phyloP scores from a whole-genome alignment of 2,888 invertebrate species.

The Cantharis flavilabris region DNA sequence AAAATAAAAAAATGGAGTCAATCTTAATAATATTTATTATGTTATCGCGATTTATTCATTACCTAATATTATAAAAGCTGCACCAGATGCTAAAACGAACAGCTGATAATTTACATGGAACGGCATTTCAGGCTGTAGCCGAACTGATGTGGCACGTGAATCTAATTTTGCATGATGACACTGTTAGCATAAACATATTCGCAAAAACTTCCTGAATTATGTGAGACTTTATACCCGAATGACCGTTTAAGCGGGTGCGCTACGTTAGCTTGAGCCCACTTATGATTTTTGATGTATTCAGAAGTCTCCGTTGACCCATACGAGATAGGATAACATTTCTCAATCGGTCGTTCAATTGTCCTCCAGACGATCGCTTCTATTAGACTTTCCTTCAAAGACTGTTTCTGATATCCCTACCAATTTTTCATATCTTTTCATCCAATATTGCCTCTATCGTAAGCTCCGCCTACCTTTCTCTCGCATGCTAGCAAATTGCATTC shows the following conservation, averaged over 20 bases:
- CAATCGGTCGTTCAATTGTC: conserved; percentile 30
- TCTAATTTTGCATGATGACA: not conserved
- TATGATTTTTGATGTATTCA: conserved; percentile 41
- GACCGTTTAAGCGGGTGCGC: conserved; percentile 27
- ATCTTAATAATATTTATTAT: not conserved
- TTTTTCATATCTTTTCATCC: conserved; percentile 42
- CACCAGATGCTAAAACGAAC: not conserved
- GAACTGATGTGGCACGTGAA: not conserved
- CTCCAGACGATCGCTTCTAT: conserved; percentile 35
- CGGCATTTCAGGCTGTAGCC: not conserved
- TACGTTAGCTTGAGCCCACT: conserved; percentile 29
- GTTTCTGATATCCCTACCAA: conserved; percentile 37
- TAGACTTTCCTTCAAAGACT: conserved; percentile 40
- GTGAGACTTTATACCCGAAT: conserved; percentile 18
- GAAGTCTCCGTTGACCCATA: conserved; percentile 35
- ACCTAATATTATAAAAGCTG: not conserved
- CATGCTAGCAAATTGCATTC: conserved; percentile 41
- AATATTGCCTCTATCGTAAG: conserved; percentile 40
- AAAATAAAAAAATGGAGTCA: not conserved
- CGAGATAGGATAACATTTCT: conserved; percentile 36
- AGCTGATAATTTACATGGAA: not conserved
- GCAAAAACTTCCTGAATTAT: conserved; percentile 20
- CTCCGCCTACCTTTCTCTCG: conserved; percentile 30
- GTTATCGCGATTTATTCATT: not conserved
- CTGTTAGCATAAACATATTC: conserved; percentile 5